Conservation (phyloP, 2,797 vertebrate genomes). For the Crenichthys baileyi region DNA sequence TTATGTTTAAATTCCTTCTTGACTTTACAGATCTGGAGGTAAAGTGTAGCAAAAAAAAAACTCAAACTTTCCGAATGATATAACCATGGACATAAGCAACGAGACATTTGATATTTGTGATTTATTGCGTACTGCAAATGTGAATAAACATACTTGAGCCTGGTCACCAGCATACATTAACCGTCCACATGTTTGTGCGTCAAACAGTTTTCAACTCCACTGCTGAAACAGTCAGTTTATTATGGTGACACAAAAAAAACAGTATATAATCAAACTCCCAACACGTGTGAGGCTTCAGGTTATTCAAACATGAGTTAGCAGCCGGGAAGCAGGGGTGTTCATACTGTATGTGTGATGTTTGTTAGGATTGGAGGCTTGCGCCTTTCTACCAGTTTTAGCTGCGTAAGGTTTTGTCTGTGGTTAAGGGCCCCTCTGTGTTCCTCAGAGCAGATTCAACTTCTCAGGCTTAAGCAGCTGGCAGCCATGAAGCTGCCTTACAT, state of each 20-base stretch:
- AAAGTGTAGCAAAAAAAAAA: neutral
- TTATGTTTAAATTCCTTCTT: neutral
- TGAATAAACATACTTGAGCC: conserved; percentile 1
- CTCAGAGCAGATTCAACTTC: conserved; percentile 70
- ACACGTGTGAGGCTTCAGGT: conserved; percentile 9
- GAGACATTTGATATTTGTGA: neutral
- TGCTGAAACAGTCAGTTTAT: conserved; percentile 54
- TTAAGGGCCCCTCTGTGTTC: conserved; percentile 72
- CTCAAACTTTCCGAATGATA: neutral
- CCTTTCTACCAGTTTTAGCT: conserved; percentile 69
- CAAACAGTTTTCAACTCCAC: conserved; percentile 69
- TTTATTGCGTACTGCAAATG: neutral
- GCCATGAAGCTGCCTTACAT: conserved; percentile 71
- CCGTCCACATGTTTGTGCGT: conserved; percentile 51
- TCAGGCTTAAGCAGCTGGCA: conserved; percentile 76
- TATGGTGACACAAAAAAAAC: conserved; percentile 60
- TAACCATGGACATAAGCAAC: neutral
- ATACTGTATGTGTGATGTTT: conserved; percentile 65
- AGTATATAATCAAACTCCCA: conserved; percentile 34
- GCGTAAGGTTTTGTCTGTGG: conserved; percentile 72
- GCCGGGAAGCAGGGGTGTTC: conserved; percentile 66
- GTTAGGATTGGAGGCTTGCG: conserved; percentile 61
- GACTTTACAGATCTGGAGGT: neutral
- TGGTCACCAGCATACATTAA: conserved; percentile 28
- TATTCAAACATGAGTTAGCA: conserved; percentile 38